These are phyloP conservation scores for Gandaritis pyraliata DNA, from an alignment of 2,888 invertebrate species.

Conservation along the genomic window DNA sequence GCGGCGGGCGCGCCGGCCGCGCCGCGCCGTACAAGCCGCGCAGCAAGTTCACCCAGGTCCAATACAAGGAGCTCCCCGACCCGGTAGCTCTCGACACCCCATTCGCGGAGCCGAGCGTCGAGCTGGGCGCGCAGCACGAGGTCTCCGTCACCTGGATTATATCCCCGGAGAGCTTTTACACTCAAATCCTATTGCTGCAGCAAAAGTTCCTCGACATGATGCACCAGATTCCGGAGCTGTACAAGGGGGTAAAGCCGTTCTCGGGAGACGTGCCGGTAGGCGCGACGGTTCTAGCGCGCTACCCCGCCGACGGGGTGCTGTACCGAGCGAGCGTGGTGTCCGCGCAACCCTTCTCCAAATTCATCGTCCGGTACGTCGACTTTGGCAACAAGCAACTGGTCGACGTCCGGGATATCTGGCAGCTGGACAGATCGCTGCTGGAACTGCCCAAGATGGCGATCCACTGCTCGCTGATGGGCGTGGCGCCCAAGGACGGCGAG, in stretches of 20 bases:
- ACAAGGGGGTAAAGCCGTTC: slow-evolving; percentile 81
- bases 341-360: slow-evolving; percentile 83
- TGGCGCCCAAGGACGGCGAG: slow-evolving; percentile 82
- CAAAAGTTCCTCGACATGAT: slow-evolving; percentile 87
- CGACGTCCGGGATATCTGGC: slow-evolving; percentile 87
- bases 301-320: slow-evolving; percentile 88
- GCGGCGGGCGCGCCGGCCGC: slow-evolving; percentile 54
- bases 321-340: slow-evolving; percentile 88
- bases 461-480: slow-evolving; percentile 86
- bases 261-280: slow-evolving; percentile 80
- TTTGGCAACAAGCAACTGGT: slow-evolving; percentile 89
- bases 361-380: slow-evolving; percentile 89
- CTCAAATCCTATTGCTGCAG: slow-evolving; percentile 80
- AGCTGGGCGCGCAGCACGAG: slow-evolving; percentile 81
- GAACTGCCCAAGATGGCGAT: slow-evolving; percentile 88
- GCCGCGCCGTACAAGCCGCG: slow-evolving; percentile 63
- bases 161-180: slow-evolving; percentile 89
- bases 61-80: slow-evolving; percentile 67
- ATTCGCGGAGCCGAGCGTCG: slow-evolving; percentile 76
- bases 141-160: slow-evolving; percentile 90
- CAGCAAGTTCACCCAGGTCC: slow-evolving; percentile 65
- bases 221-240: slow-evolving; percentile 88
- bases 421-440: slow-evolving; percentile 87
- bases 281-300: slow-evolving; percentile 87
- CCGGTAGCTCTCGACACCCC: slow-evolving; percentile 78